Percentiles rank a stretch among this genome's conserved stretches.
These are phyloP conservation scores for Otocyon megalotis DNA, from an alignment of 2,113 vertebrate genomes.

Conservation along the genomic window DNA sequence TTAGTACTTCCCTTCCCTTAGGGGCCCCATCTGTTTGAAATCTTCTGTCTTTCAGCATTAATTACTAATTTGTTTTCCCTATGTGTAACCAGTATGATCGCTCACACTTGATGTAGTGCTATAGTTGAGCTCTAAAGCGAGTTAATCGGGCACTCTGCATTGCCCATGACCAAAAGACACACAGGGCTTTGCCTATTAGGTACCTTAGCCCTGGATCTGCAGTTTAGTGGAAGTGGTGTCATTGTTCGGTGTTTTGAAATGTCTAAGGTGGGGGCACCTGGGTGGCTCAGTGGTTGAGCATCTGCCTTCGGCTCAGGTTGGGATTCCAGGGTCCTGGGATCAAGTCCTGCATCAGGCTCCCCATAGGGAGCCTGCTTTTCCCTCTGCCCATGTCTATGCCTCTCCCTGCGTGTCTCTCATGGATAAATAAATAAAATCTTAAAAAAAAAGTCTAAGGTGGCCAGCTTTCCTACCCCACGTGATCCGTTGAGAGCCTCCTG, in stretches of 20 bases:
- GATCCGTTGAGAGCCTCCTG: background rate
- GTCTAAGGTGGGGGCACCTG: background rate
- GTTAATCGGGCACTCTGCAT: background rate
- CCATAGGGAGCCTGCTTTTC: too few species aligned
- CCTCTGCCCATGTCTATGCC: too few species aligned
- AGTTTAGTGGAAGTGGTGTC: background rate
- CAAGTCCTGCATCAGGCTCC: too few species aligned
- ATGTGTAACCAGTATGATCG: background rate
- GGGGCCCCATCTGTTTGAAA: background rate
- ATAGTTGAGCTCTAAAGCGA: background rate
- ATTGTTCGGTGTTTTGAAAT: background rate
- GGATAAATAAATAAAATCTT: too few species aligned
- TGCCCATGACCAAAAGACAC: background rate
- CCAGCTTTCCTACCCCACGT: background rate
- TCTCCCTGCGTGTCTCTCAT: too few species aligned
- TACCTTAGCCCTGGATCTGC: background rate
- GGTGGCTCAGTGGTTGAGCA: too few species aligned
- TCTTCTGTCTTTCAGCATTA: conserved; percentile 1
- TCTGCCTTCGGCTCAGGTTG: too few species aligned
- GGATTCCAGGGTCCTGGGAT: too few species aligned
- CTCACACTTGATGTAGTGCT: background rate
- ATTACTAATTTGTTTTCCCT: background rate
- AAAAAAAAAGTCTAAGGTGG: background rate
- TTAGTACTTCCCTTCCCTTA: background rate
- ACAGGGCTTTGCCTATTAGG: background rate